A percentile compares a stretch with the other conserved stretches of the same genome.
Conservation (phyloP, 2,797 vertebrate genomes). For the Mergus octosetaceus region DNA sequence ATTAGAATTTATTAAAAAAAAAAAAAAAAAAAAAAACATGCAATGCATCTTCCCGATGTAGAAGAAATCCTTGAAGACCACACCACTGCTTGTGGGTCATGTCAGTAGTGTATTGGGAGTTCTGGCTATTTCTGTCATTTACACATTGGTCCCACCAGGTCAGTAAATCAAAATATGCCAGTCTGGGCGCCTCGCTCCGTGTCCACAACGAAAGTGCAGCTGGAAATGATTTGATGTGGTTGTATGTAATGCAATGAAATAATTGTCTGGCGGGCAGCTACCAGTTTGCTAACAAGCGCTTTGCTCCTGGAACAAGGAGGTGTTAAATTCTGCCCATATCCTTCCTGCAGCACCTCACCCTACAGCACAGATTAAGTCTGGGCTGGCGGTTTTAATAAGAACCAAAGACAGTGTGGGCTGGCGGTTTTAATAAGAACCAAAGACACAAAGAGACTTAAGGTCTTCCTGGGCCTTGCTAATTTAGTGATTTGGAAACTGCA, state of each 20-base stretch:
- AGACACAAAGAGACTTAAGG: not conserved
- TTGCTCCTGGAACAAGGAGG: not conserved
- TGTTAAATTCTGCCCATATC: not conserved
- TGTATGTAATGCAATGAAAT: not conserved
- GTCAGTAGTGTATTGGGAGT: not conserved
- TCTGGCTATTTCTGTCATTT: not conserved
- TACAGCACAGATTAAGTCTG: not conserved
- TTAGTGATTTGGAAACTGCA: not conserved
- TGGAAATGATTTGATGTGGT: not conserved
- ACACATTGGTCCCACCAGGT: not conserved
- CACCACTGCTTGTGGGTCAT: not conserved
- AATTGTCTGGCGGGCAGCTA: not conserved
- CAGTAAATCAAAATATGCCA: slow-evolving; percentile 25
- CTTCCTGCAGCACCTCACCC: not conserved
- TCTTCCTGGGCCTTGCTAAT: not conserved
- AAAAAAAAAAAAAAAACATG: not conserved
- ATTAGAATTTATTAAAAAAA: not conserved
- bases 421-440: too few species aligned
- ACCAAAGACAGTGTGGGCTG: too few species aligned
- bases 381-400: not conserved
- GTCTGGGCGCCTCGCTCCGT: not conserved
- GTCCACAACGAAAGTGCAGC: not conserved
- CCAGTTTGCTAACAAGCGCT: not conserved
- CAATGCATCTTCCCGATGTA: not conserved
- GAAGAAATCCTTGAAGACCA: not conserved